Percentiles rank a stretch among this genome's conserved stretches.
Evolutionary conservation across 1,140 invertebrate species (phyloP).

Genomic region (Papilio xuthus): DNA sequence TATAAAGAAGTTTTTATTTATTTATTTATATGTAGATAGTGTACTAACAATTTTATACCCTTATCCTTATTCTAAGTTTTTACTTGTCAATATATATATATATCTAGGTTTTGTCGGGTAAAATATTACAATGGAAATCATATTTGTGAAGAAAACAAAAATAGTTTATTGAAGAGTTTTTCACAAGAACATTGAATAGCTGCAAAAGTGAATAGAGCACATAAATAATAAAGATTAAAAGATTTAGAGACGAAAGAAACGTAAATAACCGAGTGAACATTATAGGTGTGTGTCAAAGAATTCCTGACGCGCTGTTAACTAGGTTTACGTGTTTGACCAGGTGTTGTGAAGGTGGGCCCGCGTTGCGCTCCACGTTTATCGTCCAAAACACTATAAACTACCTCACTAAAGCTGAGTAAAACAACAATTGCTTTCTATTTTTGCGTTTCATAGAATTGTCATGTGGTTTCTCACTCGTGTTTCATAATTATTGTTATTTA

Average conservation of each 20-base stretch:
- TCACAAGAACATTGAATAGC: neutral
- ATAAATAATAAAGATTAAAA: conserved; percentile 20
- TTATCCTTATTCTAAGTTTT: too few species aligned
- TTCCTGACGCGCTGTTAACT: conserved; percentile 25
- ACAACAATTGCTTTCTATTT: conserved; percentile 28
- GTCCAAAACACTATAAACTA: conserved; percentile 20
- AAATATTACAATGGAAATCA: too few species aligned
- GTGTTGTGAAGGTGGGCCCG: conserved; percentile 38
- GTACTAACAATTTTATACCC: too few species aligned
- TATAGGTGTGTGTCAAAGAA: conserved; percentile 2
- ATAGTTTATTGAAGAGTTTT: neutral
- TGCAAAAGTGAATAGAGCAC: neutral
- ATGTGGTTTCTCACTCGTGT: neutral
- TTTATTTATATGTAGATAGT: too few species aligned
- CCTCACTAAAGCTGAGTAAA: conserved; percentile 24
- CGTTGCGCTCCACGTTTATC: conserved; percentile 34
- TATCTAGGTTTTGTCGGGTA: too few species aligned
- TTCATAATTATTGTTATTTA: neutral
- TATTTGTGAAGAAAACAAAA: neutral
- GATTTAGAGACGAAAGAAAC: conserved; percentile 13
- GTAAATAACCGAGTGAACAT: neutral
- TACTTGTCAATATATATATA: too few species aligned
- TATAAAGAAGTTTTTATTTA: too few species aligned
- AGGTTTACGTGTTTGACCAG: conserved; percentile 40
- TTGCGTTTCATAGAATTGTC: conserved; percentile 18